These are phyloP conservation scores for Acanthurus tractus DNA, from an alignment of 2,797 vertebrate species.

Conservation along the genomic window DNA sequence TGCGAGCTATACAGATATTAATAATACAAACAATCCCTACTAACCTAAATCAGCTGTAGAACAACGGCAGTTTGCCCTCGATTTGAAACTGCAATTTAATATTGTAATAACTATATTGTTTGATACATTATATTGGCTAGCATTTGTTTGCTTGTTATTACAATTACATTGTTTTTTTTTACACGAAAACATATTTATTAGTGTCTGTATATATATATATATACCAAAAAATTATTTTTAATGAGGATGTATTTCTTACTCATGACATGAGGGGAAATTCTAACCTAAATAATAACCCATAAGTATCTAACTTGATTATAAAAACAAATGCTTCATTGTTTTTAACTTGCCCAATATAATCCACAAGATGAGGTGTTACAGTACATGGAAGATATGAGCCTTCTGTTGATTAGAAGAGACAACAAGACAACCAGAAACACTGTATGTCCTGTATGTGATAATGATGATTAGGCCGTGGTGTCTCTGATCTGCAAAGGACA, in stretches of 20 bases:
- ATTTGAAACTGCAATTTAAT: not conserved
- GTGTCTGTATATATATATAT: too few species aligned
- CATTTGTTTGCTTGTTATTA: not conserved
- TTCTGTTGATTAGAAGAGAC: slow-evolving; percentile 79
- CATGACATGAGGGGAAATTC: slow-evolving; percentile 6
- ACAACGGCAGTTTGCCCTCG: not conserved
- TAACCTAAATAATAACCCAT: slow-evolving; percentile 4
- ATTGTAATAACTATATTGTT: not conserved
- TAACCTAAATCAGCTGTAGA: not conserved
- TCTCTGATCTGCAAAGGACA: slow-evolving; percentile 88
- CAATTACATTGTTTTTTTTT: not conserved
- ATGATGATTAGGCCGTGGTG: slow-evolving; percentile 89
- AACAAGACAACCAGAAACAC: slow-evolving; percentile 71
- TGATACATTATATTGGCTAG: not conserved
- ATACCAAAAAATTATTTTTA: too few species aligned
- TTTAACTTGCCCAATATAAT: slow-evolving; percentile 22
- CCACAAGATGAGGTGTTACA: slow-evolving; percentile 39
- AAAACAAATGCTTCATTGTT: slow-evolving; percentile 23
- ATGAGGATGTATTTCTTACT: not conserved
- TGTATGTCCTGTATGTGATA: slow-evolving; percentile 69
- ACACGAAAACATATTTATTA: too few species aligned
- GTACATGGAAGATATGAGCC: slow-evolving; percentile 36
- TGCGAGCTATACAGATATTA: too few species aligned
- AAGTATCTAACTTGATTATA: slow-evolving; percentile 9
- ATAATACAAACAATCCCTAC: too few species aligned